A percentile compares a stretch with the other conserved stretches of the same genome.
Evolutionary conservation across 2,888 invertebrate species (phyloP).

Genomic region (Nomada ferruginata): DNA sequence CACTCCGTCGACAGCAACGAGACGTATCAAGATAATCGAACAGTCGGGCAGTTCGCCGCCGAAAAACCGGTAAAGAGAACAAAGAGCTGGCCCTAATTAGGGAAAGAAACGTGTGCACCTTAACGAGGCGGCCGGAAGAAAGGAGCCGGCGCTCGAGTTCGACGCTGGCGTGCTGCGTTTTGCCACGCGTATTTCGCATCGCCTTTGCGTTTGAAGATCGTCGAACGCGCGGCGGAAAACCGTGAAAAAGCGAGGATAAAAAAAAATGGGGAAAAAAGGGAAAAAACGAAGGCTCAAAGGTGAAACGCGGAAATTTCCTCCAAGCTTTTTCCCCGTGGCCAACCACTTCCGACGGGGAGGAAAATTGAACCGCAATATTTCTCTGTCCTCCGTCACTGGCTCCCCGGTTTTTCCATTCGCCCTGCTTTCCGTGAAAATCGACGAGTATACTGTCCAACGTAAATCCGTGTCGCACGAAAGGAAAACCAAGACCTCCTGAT

Average conservation of each 20-base stretch:
- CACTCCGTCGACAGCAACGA: too few relatives aligned
- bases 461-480: too few relatives aligned
- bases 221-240: slow-evolving; percentile 18
- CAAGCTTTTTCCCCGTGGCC: slow-evolving; percentile 12
- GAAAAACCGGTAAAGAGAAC: neutral
- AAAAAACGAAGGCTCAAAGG: slow-evolving; percentile 46
- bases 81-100: slow-evolving; percentile 6
- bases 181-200: slow-evolving; percentile 26
- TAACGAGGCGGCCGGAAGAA: slow-evolving; percentile 1
- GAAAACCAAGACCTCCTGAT: too few relatives aligned
- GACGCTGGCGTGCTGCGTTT: neutral
- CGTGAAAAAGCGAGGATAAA: slow-evolving; percentile 48
- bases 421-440: neutral
- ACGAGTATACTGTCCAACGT: neutral
- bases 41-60: neutral
- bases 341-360: slow-evolving; percentile 9
- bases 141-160: slow-evolving; percentile 1
- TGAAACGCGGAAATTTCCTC: slow-evolving; percentile 49
- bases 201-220: slow-evolving; percentile 41
- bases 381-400: neutral
- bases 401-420: neutral
- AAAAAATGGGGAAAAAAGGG: slow-evolving; percentile 42
- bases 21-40: neutral
- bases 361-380: slow-evolving; percentile 10
- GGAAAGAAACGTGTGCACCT: slow-evolving; percentile 17